Evolutionary conservation across 2,113 vertebrate species (phyloP), one percentile per base, ranked within the genome.

Genomic region (Plestiodon gilberti): DNA sequence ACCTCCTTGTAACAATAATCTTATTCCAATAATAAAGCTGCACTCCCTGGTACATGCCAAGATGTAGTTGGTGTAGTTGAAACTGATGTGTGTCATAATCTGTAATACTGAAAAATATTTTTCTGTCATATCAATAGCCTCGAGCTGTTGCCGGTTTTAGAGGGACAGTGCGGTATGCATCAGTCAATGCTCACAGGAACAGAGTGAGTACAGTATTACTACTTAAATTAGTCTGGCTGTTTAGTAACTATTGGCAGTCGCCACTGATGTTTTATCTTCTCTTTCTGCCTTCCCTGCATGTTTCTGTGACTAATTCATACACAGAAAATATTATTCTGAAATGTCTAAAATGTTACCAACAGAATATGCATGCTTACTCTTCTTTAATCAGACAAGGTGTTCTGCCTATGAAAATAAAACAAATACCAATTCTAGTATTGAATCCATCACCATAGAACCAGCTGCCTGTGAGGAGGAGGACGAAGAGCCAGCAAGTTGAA

Each of bases 151-250:
- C 99, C 88, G 99, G 99, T 8, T 99, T 99, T 95, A 97, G 99
- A 87, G 99, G 99, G 82, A 99, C 99, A 0, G 99, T 99, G 82
- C 98, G 99, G 35, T 99, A 99, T 1, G 99, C 99, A 43, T 99
- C 99, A 2, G 93, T 99, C 96, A 99, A 99, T 52, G 99, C 99
- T 5, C 99, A 99, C 48, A 98, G 98, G 89, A 99, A 99, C 95
- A 98, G 98, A 96, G 99, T 99, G 93, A 91, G 97, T 96, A 48
- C 8, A n/a, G 4, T 48, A 88, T 89, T 61, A 82, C 43, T 83
- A 0, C 25, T 73, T 80, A 0, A 25, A 17, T 59, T n/a, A 2
- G 52, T 61, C 43, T 57, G 7, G 38, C 18, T 7, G 15, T 28
- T 84, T 78, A 65, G 17, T 1, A 83, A 33, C 85, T 88, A 59